A percentile compares a stretch with the other conserved stretches of the same genome.
These are phyloP conservation scores for Conus canariensis DNA, from an alignment of 2,888 invertebrate genomes.

Conservation along the genomic window DNA sequence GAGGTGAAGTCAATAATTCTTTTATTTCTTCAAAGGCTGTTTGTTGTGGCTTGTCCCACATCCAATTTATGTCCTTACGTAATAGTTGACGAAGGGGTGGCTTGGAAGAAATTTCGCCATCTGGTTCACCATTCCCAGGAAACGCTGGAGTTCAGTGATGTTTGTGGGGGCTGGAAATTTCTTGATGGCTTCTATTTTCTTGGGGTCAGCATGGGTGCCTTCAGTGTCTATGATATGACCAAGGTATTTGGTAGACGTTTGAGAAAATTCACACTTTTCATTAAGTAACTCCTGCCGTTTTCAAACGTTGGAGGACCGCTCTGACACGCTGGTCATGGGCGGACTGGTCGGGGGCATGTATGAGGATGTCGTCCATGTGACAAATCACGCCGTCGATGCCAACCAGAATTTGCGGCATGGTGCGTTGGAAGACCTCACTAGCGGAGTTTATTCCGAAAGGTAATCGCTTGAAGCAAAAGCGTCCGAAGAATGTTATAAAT, in stretches of 20 bases:
- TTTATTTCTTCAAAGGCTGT: neutral
- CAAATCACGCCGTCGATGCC: constrained; percentile 49
- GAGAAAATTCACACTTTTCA: constrained; percentile 54
- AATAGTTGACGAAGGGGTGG: neutral
- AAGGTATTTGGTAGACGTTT: constrained; percentile 45
- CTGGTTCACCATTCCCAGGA: constrained; percentile 13
- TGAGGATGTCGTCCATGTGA: constrained; percentile 55
- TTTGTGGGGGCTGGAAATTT: neutral
- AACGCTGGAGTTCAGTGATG: constrained; percentile 11
- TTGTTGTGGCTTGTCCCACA: neutral
- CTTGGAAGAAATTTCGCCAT: constrained; percentile 5
- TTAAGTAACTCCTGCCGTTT: constrained; percentile 53
- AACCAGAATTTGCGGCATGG: constrained; percentile 49
- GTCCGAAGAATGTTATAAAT: neutral
- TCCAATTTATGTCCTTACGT: neutral
- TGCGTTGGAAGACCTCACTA: constrained; percentile 38
- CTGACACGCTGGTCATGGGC: constrained; percentile 47
- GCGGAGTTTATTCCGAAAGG: constrained; percentile 36
- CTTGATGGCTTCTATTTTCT: constrained; percentile 43
- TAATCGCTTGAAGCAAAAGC: neutral
- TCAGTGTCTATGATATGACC: constrained; percentile 49
- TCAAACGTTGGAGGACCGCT: constrained; percentile 36
- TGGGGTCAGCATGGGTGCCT: constrained; percentile 46
- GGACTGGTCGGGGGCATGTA: constrained; percentile 40
- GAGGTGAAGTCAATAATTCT: neutral